Conservation (phyloP, 2,888 invertebrate genomes). For the Chalcis sispes region DNA sequence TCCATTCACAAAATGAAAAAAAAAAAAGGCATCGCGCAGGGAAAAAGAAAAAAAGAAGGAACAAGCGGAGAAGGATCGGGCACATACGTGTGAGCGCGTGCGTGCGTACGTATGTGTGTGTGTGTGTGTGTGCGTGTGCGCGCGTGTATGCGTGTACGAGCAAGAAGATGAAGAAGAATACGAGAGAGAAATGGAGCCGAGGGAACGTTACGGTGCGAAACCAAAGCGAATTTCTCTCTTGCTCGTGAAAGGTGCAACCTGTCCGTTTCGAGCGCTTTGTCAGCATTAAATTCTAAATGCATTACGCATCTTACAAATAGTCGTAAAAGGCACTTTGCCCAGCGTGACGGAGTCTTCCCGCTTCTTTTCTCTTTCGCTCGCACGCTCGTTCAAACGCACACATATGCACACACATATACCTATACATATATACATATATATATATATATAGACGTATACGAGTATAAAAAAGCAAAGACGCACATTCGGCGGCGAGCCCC, state of each 20-base stretch:
- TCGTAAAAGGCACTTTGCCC: slow-evolving; percentile 59
- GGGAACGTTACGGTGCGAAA: slow-evolving; percentile 49
- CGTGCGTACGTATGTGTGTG: no score
- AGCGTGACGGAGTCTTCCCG: slow-evolving; percentile 41
- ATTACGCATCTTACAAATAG: slow-evolving; percentile 56
- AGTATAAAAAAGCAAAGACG: background rate
- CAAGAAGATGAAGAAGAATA: background rate
- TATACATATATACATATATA: no score
- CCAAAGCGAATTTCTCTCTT: slow-evolving; percentile 56
- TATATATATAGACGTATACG: background rate
- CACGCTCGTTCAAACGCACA: slow-evolving; percentile 27
- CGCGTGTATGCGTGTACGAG: background rate
- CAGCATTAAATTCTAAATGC: slow-evolving; percentile 57
- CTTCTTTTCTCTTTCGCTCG: slow-evolving; percentile 20
- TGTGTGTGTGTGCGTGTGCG: no score
- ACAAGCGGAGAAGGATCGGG: background rate
- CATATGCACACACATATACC: no score
- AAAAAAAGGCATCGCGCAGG: no score
- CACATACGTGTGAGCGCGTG: no score
- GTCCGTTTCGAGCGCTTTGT: slow-evolving; percentile 54
- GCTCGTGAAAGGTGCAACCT: slow-evolving; percentile 48
- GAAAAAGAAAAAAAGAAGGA: background rate
- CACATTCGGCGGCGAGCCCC: slow-evolving; percentile 39
- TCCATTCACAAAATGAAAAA: slow-evolving; percentile 35
- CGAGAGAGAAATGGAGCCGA: slow-evolving; percentile 3